phyloP scores from a whole-genome alignment of 2,797 vertebrate species.

The Poecilia wingei region DNA sequence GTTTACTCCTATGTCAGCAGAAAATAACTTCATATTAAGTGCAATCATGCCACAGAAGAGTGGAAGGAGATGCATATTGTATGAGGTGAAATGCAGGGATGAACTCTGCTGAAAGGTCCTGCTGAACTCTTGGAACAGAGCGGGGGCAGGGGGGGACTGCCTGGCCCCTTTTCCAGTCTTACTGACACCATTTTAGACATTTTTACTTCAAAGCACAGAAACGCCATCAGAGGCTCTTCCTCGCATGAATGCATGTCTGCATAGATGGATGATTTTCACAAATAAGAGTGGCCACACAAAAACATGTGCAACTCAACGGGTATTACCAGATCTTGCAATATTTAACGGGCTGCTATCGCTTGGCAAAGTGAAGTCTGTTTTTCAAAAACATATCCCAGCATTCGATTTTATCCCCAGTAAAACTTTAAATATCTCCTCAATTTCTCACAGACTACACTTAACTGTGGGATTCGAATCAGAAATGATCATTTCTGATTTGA shows the following conservation, averaged over 20 bases:
- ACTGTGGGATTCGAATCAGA: neutral
- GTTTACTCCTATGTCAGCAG: constrained; percentile 64
- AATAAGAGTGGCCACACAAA: neutral
- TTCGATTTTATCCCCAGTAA: neutral
- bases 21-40: constrained; percentile 71
- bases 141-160: neutral
- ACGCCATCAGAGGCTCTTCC: neutral
- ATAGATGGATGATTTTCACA: constrained; percentile 3
- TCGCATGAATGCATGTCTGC: neutral
- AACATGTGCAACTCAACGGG: neutral
- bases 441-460: neutral
- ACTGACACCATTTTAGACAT: constrained; percentile 4
- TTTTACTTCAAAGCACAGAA: constrained; percentile 16
- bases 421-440: neutral
- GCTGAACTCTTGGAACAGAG: constrained; percentile 30
- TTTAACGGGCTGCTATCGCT: neutral
- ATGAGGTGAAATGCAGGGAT: constrained; percentile 56
- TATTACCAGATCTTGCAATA: neutral
- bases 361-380: neutral
- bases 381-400: neutral
- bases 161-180: constrained; percentile 17
- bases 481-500: neutral
- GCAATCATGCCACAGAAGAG: constrained; percentile 39
- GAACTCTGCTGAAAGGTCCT: constrained; percentile 37
- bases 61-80: constrained; percentile 64